Base-by-base conservation (phyloP, 1,140 invertebrate genomes). In the Papilio aristodemus region DNA sequence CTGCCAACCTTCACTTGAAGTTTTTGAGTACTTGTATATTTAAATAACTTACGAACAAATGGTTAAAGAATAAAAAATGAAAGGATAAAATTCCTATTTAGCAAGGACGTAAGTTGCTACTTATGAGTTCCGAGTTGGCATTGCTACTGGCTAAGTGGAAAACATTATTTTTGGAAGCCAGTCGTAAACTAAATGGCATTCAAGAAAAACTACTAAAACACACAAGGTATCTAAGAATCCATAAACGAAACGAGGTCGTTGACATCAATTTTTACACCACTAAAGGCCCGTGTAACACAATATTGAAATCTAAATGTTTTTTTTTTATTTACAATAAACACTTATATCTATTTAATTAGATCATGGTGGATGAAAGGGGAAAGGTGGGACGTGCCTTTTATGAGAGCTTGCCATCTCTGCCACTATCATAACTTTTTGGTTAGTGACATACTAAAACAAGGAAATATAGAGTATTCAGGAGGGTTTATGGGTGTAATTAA, bases 151-250 rank as follows among this genome's bases (percentile, higher is more conserved):
- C 9, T 54, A 25, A 54, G 46, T 54, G 46, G 46, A 54, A 54
- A 54, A 54, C 46, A 22, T 54, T 54, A 54, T 54, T 54, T 54
- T 54, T 25, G 46, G 46, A 54, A 54, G 46, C 17, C 46, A 54
- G 46, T 54, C 46, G 46, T 54, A 54, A 54, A 54, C 46, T 0
- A 4, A 54, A 54, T 54, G 46, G 19, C 10, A 54, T 54, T 54
- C 46, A 54, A 54, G 46, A 54, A 54, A 54, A 54, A 54, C 19
- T 54, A 50, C 46, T 50, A 54, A 54, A 54, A 54, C 46, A 25
- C 9, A 54, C 46, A 54, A 13, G 46, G 19, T 54, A 54, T 54
- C 46, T 54, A 22, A 54, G 46, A 54, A 54, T 54, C 46, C 46
- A 54, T 54, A 54, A 54, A 46, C 43, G 19, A 54, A 54, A 54